phyloP scores from a whole-genome alignment of 2,888 invertebrate species.

The Bursaphelenchus okinawaensis region DNA sequence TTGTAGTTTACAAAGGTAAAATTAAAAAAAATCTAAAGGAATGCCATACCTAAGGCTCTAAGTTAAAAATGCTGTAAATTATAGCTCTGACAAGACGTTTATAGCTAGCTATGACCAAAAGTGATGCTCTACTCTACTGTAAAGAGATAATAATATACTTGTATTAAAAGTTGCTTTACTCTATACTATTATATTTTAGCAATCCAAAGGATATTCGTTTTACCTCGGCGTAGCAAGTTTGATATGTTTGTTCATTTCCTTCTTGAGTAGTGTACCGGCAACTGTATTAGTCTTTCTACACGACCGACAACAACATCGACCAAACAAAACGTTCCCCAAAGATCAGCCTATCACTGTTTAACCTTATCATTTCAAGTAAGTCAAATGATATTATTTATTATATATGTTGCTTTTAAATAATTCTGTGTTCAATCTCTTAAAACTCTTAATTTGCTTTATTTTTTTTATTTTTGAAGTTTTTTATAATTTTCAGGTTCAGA shows the following conservation, averaged over 20 bases:
- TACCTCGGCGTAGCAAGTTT: constrained; percentile 24
- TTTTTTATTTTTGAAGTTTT: no score
- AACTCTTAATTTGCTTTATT: background rate
- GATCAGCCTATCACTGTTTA: constrained; percentile 15
- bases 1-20: no score
- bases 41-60: no score
- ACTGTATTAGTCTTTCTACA: constrained; percentile 30
- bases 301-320: constrained; percentile 25
- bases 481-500: no score
- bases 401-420: background rate
- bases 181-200: constrained; percentile 26
- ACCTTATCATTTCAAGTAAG: background rate
- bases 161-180: background rate
- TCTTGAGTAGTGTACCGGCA: constrained; percentile 21
- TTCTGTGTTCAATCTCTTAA: background rate
- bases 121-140: no score
- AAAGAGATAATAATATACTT: no score
- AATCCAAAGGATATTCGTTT: constrained; percentile 33
- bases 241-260: constrained; percentile 23
- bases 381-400: no score
- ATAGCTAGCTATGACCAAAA: no score
- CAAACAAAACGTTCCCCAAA: constrained; percentile 28
- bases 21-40: no score
- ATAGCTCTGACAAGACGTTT: no score
- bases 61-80: no score